Base-by-base conservation (phyloP, 2,113 vertebrate species). In the Formicarius rufipectus region DNA sequence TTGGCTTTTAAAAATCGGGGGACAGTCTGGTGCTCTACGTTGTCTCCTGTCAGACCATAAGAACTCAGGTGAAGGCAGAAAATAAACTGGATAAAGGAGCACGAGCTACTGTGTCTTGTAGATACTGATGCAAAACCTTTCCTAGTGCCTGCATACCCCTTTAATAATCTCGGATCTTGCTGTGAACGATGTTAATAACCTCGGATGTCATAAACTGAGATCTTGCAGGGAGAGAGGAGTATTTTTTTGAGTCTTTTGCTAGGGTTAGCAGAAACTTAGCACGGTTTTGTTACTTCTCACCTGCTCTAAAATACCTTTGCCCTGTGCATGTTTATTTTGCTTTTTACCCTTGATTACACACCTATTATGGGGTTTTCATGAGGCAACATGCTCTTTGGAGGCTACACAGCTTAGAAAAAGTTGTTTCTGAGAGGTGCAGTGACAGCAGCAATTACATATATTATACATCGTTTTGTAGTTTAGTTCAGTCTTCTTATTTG, bases 71-170 rank as follows among this genome's bases (percentile, higher is more conserved):
- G 25, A 28, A 60, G 76, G n/a, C n/a, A 67, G 55, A 59, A 92
- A 50, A 50, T 69, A 50, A 47, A 18, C 14, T 39, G 25, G 3
- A 2, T 80, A 33, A 37, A 72, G 20, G 25, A 86, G n/a, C 19
- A 6, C 6, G 40, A 4, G 31, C 25, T 84, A 1, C 14, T 9
- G 39, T 14, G 35, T 66, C 33, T 33, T 82, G 33, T 42, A 39
- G n/a, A 40, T 40, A 37, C 0, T 90, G 10, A 15, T 73, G 56
- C 1, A 0, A 69, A 84, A 58, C 60, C 18, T 88, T 78, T 25
- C 28, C 0, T 1, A 42, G 2, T 9, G 28, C 52, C 24, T 42
- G 44, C 5, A 3, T 86, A 4, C 25, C 72, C 7, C 20, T n/a
- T 4, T 52, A 35, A 9, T 62, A 79, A 60, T 4, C 4, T 1